Evolutionary conservation across 2,113 vertebrate genomes (phyloP).

Genomic region (Stegastes partitus): DNA sequence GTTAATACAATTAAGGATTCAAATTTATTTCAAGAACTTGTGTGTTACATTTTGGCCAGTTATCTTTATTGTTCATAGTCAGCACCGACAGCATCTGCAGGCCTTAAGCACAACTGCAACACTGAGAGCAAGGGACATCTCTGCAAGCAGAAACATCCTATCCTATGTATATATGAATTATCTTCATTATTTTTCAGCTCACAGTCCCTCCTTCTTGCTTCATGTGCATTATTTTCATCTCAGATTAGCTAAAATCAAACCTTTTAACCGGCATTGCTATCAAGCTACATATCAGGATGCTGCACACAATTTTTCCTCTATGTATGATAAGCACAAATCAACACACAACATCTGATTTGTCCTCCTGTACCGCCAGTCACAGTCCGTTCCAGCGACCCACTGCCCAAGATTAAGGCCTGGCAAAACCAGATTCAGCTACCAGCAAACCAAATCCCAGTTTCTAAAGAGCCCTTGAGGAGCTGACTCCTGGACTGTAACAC

Average conservation of each 20-base stretch:
- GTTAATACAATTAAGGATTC: too few relatives aligned
- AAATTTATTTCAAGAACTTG: too few relatives aligned
- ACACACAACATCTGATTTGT: slow-evolving; percentile 13
- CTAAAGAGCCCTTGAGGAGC: slow-evolving; percentile 41
- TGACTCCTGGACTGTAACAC: slow-evolving; percentile 11
- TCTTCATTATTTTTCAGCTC: too few relatives aligned
- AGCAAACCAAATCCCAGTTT: slow-evolving; percentile 63
- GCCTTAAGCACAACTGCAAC: too few relatives aligned
- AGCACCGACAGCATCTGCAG: too few relatives aligned
- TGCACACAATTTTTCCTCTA: not conserved
- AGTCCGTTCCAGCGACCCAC: slow-evolving; percentile 60
- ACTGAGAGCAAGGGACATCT: too few relatives aligned
- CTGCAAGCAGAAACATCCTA: too few relatives aligned
- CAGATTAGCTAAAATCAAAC: not conserved
- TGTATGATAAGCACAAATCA: slow-evolving; percentile 21
- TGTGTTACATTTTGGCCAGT: too few relatives aligned
- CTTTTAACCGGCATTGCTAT: not conserved
- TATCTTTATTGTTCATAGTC: too few relatives aligned
- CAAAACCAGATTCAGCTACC: slow-evolving; percentile 64
- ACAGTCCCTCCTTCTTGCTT: not conserved
- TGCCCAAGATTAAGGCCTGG: slow-evolving; percentile 62
- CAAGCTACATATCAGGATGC: slow-evolving; percentile 35
- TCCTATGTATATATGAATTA: too few relatives aligned
- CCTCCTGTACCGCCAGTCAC: slow-evolving; percentile 21
- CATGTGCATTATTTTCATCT: not conserved